phyloP scores from a whole-genome alignment of 2,113 vertebrate genomes.

The Nibea albiflora region DNA sequence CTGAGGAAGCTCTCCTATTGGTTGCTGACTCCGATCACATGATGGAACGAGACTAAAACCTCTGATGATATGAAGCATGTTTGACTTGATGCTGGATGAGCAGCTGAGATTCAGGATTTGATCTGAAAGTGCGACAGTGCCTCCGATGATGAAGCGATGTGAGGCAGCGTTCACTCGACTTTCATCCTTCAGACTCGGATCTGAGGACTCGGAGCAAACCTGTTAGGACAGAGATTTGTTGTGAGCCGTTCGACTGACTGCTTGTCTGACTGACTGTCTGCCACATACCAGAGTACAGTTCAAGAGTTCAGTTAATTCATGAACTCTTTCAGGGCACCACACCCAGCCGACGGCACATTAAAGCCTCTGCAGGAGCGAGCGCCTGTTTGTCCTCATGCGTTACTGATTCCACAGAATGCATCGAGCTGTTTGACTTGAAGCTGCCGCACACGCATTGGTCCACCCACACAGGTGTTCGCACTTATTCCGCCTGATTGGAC shows the following conservation, averaged over 20 bases:
- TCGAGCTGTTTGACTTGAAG: slow-evolving; percentile 25
- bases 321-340: slow-evolving; percentile 91
- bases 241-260: slow-evolving; percentile 55
- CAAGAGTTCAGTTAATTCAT: slow-evolving; percentile 96
- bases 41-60: too few species aligned
- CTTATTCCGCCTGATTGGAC: slow-evolving; percentile 63
- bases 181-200: not conserved
- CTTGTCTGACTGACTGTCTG: slow-evolving; percentile 88
- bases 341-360: slow-evolving; percentile 63
- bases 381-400: slow-evolving; percentile 47
- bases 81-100: too few species aligned
- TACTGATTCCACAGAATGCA: slow-evolving; percentile 41
- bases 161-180: too few species aligned
- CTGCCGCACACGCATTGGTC: not conserved
- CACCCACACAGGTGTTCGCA: slow-evolving; percentile 58
- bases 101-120: too few species aligned
- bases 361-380: slow-evolving; percentile 8
- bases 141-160: too few species aligned
- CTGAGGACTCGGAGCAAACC: too few species aligned
- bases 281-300: slow-evolving; percentile 92
- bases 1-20: too few species aligned
- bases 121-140: too few species aligned
- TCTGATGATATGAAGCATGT: too few species aligned
- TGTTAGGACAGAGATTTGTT: slow-evolving; percentile 48
- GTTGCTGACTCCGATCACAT: too few species aligned